A percentile compares a stretch with the other conserved stretches of the same genome.
These are phyloP conservation scores for Aphelinus certus DNA, from an alignment of 1,140 invertebrate genomes.

Conservation along the genomic window DNA sequence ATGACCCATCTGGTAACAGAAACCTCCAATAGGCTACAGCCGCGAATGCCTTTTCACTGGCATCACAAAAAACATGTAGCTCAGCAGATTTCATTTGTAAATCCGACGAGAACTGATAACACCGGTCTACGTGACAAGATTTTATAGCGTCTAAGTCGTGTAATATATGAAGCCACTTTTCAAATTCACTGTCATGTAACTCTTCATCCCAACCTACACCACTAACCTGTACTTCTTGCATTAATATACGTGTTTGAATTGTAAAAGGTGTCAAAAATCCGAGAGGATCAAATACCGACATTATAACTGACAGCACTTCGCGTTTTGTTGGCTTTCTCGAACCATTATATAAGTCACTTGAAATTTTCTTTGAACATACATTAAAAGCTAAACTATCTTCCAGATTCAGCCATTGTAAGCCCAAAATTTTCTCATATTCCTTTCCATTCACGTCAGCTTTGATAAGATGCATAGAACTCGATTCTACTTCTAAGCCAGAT, in stretches of 20 bases:
- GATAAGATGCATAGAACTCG: not conserved
- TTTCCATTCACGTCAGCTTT: not conserved
- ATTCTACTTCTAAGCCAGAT: not conserved
- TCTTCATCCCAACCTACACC: slow-evolving; percentile 39
- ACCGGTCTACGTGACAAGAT: not conserved
- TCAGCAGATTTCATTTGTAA: not conserved
- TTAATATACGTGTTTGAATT: slow-evolving; percentile 41
- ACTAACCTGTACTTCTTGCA: slow-evolving; percentile 43
- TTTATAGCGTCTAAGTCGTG: slow-evolving; percentile 10
- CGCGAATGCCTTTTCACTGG: slow-evolving; percentile 49
- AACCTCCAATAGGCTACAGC: slow-evolving; percentile 47
- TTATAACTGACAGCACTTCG: slow-evolving; percentile 31
- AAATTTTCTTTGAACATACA: slow-evolving; percentile 3
- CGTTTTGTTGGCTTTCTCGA: slow-evolving; percentile 37
- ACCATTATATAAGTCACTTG: slow-evolving; percentile 9
- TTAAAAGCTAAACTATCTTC: slow-evolving; percentile 13
- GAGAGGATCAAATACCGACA: slow-evolving; percentile 48
- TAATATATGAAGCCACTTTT: slow-evolving; percentile 27
- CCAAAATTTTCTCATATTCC: slow-evolving; percentile 16
- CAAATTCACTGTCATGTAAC: slow-evolving; percentile 13
- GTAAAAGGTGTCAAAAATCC: slow-evolving; percentile 42
- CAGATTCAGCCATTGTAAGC: slow-evolving; percentile 7
- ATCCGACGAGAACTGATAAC: not conserved
- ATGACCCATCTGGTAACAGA: not conserved
- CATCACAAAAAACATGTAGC: slow-evolving; percentile 53